Evolutionary conservation across 1,140 invertebrate species (phyloP), one percentile per base, ranked within the genome.

Genomic region (Drosophila lacertosa): DNA sequence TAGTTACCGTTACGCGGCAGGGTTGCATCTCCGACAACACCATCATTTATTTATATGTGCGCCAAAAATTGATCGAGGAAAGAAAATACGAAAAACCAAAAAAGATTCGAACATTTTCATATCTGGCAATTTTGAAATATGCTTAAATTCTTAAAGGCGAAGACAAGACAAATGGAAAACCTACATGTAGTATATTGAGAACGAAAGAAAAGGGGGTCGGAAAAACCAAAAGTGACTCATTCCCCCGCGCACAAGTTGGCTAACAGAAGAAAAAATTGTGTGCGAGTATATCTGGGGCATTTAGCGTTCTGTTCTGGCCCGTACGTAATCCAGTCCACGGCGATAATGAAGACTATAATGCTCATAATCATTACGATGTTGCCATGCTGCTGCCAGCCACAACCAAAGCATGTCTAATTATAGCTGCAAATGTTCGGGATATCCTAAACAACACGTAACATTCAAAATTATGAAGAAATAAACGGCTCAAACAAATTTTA

Each of bases 271-370:
- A 47, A 62, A 15, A 51, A 29, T n/a, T 39, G 32, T 69, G 66
- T 54, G 24, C 42, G 32, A 69, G 66, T 70, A 70, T 70, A 70
- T 70, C 60, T 70, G 60, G 67, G 67, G 60, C 67, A 65, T 44
- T 57, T 20, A 37, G 44, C 33, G 51, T 20, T 24, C 5, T 29
- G 67, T 35, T 50, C 44, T 57, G 62, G 67, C 51, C 65, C 9
- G 29, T 53, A 65, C 67, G 60, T 70, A 70, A 70, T 70, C 60
- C 67, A 70, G 67, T 45, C 24, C 18, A 18, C 13, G 26, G 13
- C 11, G 10, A 35, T 18, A 10, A 32, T 42, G 20, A 63, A 54
- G 58, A 45, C 53, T 39, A 44, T 62, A 29, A 32, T 58, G 35
- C 29, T 32, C 39, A 51, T 62, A 40, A 42, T 58, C 15, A 32